Evolutionary conservation across 92 coral and sea anemone genomes (phyloP).

Genomic region (Palythoa grandiflora): DNA sequence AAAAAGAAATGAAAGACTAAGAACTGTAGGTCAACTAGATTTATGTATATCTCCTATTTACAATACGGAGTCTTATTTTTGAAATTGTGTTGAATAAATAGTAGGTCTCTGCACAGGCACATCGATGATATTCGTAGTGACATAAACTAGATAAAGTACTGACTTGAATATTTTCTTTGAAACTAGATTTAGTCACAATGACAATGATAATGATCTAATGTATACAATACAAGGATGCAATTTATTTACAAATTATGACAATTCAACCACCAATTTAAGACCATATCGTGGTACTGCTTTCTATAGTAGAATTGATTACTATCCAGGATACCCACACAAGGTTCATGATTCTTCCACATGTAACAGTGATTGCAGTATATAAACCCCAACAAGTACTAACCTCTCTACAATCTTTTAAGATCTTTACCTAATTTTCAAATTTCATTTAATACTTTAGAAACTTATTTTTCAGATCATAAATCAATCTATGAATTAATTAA

Average conservation of each 20-base stretch:
- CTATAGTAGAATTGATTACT: background rate
- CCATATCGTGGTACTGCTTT: background rate
- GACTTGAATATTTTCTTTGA: background rate
- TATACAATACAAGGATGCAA: conserved; percentile 1
- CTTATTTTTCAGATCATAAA: too few species aligned
- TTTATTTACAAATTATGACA: background rate
- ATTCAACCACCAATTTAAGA: background rate
- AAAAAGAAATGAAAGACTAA: too few species aligned
- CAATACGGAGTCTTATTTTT: too few species aligned
- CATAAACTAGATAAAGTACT: background rate
- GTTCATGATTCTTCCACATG: background rate
- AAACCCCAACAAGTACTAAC: background rate
- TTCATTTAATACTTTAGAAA: too few species aligned
- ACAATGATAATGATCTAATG: background rate
- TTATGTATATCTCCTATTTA: too few species aligned
- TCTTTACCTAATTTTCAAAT: too few species aligned
- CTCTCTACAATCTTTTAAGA: background rate
- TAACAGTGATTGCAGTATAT: background rate
- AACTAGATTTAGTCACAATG: background rate
- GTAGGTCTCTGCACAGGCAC: too few species aligned
- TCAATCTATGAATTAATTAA: too few species aligned
- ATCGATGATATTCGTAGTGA: too few species aligned
- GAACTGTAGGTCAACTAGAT: too few species aligned
- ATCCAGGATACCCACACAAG: conserved; percentile 1
- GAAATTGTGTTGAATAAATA: background rate